phyloP scores from a whole-genome alignment of 2,797 vertebrate genomes.

The Pseudotriccus pelzelni region DNA sequence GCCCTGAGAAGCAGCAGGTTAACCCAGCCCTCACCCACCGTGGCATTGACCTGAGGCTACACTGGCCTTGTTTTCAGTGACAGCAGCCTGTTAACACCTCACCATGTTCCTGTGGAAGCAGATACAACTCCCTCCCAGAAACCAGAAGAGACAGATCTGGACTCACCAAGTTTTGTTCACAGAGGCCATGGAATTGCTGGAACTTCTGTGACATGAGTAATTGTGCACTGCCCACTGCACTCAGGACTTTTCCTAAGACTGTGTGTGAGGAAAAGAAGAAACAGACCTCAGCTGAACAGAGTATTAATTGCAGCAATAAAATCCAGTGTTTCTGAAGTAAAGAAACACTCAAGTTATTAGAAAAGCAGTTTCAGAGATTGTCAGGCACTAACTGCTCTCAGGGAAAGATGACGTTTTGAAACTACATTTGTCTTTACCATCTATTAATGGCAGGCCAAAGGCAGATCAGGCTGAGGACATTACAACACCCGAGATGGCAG shows the following conservation, averaged over 20 bases:
- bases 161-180: constrained; percentile 98
- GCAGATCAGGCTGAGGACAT: background rate
- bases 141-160: background rate
- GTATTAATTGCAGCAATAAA: background rate
- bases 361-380: background rate
- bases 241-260: constrained; percentile 97
- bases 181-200: constrained; percentile 96
- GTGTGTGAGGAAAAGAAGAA: background rate
- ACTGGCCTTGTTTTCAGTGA: background rate
- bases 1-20: background rate
- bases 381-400: background rate
- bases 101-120: background rate
- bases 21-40: accelerated
- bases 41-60: background rate
- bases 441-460: background rate
- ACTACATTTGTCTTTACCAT: background rate
- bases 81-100: background rate
- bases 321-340: background rate
- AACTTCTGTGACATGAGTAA: constrained; percentile 98
- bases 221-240: constrained; percentile 95
- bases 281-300: background rate
- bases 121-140: background rate
- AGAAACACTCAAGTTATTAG: background rate
- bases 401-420: background rate
- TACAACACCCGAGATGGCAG: background rate